Conservation (phyloP, 2,113 vertebrate species). For the Hepsetus odoe region DNA sequence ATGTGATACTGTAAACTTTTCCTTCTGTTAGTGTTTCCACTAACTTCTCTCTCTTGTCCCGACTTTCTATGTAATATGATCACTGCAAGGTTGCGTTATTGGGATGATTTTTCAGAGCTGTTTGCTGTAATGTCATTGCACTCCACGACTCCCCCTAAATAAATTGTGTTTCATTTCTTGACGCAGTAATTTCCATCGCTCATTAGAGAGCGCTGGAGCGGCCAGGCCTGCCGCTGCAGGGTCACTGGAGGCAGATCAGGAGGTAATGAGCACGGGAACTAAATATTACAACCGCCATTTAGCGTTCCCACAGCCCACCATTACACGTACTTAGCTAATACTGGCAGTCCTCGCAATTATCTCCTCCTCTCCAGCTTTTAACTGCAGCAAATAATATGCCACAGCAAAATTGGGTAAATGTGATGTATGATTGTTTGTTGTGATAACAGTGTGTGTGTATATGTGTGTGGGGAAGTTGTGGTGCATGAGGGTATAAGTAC, state of each 20-base stretch:
- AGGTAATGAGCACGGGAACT: constrained; percentile 94
- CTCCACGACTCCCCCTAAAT: constrained; percentile 61
- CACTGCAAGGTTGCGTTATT: constrained; percentile 40
- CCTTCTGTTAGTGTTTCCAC: constrained; percentile 6
- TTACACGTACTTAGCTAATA: constrained; percentile 84
- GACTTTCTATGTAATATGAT: constrained; percentile 44
- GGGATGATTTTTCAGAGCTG: constrained; percentile 51
- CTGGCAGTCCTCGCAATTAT: constrained; percentile 81
- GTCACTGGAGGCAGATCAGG: constrained; percentile 82
- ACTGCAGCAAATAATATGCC: constrained; percentile 48
- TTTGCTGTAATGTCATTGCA: constrained; percentile 57
- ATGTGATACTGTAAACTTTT: not conserved
- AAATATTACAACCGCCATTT: constrained; percentile 92
- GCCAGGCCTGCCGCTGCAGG: constrained; percentile 89
- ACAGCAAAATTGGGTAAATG: constrained; percentile 78
- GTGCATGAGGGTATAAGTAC: constrained; percentile 12
- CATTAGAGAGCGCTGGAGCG: constrained; percentile 86
- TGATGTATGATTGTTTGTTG: constrained; percentile 77
- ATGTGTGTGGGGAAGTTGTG: not conserved
- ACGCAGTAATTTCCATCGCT: constrained; percentile 94
- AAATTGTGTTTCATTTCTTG: constrained; percentile 60
- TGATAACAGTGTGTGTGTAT: constrained; percentile 12
- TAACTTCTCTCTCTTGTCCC: constrained; percentile 34
- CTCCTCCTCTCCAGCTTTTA: constrained; percentile 78
- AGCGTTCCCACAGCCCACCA: constrained; percentile 80